Conservation (phyloP, 2,113 vertebrate genomes). For the Centropus unirufus region DNA sequence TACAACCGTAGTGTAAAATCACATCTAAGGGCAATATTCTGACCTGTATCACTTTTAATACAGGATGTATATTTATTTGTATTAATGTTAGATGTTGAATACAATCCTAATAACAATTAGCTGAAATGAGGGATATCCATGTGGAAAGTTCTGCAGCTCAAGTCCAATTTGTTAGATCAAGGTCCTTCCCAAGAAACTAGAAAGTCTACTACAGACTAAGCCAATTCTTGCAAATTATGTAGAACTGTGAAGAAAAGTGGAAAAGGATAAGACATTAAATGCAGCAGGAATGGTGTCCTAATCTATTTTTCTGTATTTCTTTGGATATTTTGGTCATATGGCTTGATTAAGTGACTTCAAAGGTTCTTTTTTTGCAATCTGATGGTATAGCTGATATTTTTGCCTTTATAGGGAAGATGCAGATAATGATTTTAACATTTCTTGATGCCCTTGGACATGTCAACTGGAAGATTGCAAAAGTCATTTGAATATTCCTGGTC, state of each 20-base stretch:
- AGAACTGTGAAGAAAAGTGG: not conserved
- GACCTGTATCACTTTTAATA: not conserved
- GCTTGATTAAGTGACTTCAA: not conserved
- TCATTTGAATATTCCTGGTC: not conserved
- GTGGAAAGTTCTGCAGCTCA: not conserved
- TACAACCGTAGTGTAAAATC: not conserved
- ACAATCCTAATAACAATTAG: not conserved
- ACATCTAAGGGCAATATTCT: not conserved
- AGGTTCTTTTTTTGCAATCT: not conserved
- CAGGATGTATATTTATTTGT: not conserved
- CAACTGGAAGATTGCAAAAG: not conserved
- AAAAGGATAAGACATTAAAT: not conserved
- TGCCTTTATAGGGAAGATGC: constrained; percentile 6
- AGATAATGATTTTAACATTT: constrained; percentile 21
- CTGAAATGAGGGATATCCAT: not conserved
- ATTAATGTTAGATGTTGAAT: not conserved
- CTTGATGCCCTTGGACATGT: not conserved
- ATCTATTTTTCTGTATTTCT: not conserved
- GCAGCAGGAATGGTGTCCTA: not conserved
- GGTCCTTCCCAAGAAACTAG: not conserved
- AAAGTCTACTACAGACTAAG: not conserved
- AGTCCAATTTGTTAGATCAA: not conserved
- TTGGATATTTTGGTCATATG: not conserved
- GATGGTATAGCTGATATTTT: not conserved
- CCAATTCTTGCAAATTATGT: not conserved